These are phyloP conservation scores for human (Homo sapiens) DNA, from an alignment of 2,113 vertebrate species.

Conservation along the genomic window GRCh38 chr15:67927501-67928000, in stretches of 20 bases:
- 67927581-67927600: background rate
- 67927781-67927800: background rate
- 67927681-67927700: background rate
- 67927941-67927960: slow-evolving; percentile 49
- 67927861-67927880: slow-evolving; percentile 37
- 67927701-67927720: fast-evolving
- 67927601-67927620: background rate
- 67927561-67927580: background rate
- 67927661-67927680: background rate
- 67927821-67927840: slow-evolving; percentile 59
- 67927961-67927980: background rate
- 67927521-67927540: too few species aligned
- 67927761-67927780: background rate
- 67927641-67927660: background rate
- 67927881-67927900: slow-evolving; percentile 47
- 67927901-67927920: slow-evolving; percentile 42
- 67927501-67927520: too few species aligned
- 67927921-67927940: slow-evolving; percentile 71
- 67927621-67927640: too few species aligned
- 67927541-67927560: too few species aligned
- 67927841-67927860: background rate
- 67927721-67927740: background rate
- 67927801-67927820: background rate
- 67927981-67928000: slow-evolving; percentile 67
- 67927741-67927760: background rate